These are phyloP conservation scores for Chloropsis hardwickii DNA, from an alignment of 2,113 vertebrate genomes.

Conservation along the genomic window DNA sequence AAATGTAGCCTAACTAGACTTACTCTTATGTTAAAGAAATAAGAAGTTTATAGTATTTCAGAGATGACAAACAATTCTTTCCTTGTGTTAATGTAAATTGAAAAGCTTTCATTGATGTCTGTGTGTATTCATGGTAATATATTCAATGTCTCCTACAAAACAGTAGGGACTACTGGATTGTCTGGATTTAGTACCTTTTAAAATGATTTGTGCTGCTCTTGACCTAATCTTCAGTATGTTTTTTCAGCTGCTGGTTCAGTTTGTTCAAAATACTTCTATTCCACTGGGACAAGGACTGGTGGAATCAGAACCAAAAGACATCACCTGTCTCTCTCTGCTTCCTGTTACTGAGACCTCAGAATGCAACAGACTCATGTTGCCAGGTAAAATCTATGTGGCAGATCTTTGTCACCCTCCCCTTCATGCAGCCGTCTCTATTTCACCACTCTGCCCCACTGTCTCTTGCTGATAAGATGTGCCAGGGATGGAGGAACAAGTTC, in stretches of 20 bases:
- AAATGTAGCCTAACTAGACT: not conserved
- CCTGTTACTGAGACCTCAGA: slow-evolving; percentile 83
- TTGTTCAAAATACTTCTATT: slow-evolving; percentile 98
- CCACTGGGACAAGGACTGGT: slow-evolving; percentile 90
- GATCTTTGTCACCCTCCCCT: not conserved
- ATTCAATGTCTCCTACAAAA: not conserved
- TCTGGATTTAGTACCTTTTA: not conserved
- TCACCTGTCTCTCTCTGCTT: slow-evolving; percentile 87
- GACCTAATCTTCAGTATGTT: slow-evolving; percentile 44
- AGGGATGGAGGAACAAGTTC: not conserved
- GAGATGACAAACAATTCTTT: not conserved
- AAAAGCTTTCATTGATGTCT: not conserved
- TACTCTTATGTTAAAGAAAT: not conserved
- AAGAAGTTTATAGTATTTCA: not conserved
- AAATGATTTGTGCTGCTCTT: not conserved
- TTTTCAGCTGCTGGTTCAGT: slow-evolving; percentile 95
- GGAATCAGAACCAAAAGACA: slow-evolving; percentile 86
- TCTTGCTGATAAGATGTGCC: not conserved
- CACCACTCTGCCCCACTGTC: not conserved
- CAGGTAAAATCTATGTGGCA: slow-evolving; percentile 76
- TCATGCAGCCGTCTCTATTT: not conserved
- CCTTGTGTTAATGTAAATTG: not conserved
- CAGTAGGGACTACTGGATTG: not conserved
- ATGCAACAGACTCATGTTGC: slow-evolving; percentile 88
- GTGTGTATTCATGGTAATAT: not conserved